Percentiles rank a stretch among this genome's conserved stretches.
phyloP scores from a whole-genome alignment of 1,140 invertebrate genomes.

The Paralvinella palmiformis region DNA sequence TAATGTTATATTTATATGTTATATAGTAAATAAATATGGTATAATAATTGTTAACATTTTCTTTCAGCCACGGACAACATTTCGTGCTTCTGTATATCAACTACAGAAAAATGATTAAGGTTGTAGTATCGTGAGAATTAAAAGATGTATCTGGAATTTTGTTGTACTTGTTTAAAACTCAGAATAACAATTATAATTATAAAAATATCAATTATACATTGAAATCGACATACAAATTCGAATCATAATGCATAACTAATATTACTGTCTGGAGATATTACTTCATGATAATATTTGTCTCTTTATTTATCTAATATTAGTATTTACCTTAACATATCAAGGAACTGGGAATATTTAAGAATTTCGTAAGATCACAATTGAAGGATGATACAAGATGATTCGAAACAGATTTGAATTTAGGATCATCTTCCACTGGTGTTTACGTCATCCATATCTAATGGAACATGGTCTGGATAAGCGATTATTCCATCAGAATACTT shows the following conservation, averaged over 20 bases:
- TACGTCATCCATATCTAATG: conserved; percentile 29
- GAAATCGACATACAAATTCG: background rate
- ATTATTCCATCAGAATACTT: conserved; percentile 48
- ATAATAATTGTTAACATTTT: background rate
- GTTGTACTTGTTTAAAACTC: no score
- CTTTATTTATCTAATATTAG: background rate
- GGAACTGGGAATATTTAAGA: no score
- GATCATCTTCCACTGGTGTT: conserved; percentile 46
- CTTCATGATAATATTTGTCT: background rate
- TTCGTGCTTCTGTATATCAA: conserved; percentile 51
- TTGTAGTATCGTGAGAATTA: no score
- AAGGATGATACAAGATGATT: no score
- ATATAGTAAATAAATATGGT: background rate
- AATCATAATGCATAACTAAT: background rate
- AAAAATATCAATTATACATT: background rate
- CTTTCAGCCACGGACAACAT: conserved; percentile 49
- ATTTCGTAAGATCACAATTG: no score
- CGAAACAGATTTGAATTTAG: conserved; percentile 24
- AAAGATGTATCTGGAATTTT: no score
- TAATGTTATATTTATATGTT: background rate
- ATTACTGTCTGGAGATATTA: background rate
- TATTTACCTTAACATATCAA: background rate
- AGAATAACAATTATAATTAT: background rate
- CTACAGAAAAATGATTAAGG: conserved; percentile 41
- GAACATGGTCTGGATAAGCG: conserved; percentile 48